phyloP scores from a whole-genome alignment of 1,140 invertebrate species.

The Drosophila arizonae region DNA sequence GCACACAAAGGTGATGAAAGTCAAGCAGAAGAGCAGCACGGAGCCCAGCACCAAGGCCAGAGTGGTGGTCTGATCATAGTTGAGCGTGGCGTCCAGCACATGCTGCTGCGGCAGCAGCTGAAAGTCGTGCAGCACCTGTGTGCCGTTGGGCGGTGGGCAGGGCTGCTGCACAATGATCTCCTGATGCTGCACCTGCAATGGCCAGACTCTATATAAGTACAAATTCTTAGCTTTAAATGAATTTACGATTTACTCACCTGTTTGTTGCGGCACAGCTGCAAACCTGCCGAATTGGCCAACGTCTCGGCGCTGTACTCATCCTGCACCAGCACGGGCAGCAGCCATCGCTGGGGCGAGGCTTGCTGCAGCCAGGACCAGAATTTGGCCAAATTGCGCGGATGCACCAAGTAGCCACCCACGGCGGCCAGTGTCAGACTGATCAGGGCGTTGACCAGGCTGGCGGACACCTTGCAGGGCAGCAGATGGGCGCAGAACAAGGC shows the following conservation, averaged over 20 bases:
- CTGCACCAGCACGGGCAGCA: slow-evolving; percentile 87
- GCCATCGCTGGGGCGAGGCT: slow-evolving; percentile 90
- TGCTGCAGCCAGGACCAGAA: slow-evolving; percentile 87
- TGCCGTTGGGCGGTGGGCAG: slow-evolving; percentile 90
- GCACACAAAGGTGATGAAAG: slow-evolving; percentile 85
- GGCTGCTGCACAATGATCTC: slow-evolving; percentile 92
- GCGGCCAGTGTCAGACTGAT: slow-evolving; percentile 86
- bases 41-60: slow-evolving; percentile 85
- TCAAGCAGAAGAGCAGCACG: slow-evolving; percentile 85
- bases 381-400: slow-evolving; percentile 87
- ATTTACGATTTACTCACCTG: slow-evolving; percentile 82
- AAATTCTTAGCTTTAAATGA: neutral
- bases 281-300: slow-evolving; percentile 84
- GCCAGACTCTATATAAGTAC: neutral
- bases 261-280: slow-evolving; percentile 87
- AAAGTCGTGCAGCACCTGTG: slow-evolving; percentile 86
- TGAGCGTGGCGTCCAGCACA: slow-evolving; percentile 79
- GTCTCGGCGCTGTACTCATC: slow-evolving; percentile 87
- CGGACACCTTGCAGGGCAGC: slow-evolving; percentile 85
- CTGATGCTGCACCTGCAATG: slow-evolving; percentile 87
- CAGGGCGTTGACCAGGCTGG: slow-evolving; percentile 85
- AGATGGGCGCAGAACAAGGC: slow-evolving; percentile 84
- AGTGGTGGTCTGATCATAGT: slow-evolving; percentile 84
- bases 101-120: slow-evolving; percentile 83
- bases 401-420: slow-evolving; percentile 88